Evolutionary conservation across 2,113 vertebrate species (phyloP).

Genomic region (Neoarius graeffei): DNA sequence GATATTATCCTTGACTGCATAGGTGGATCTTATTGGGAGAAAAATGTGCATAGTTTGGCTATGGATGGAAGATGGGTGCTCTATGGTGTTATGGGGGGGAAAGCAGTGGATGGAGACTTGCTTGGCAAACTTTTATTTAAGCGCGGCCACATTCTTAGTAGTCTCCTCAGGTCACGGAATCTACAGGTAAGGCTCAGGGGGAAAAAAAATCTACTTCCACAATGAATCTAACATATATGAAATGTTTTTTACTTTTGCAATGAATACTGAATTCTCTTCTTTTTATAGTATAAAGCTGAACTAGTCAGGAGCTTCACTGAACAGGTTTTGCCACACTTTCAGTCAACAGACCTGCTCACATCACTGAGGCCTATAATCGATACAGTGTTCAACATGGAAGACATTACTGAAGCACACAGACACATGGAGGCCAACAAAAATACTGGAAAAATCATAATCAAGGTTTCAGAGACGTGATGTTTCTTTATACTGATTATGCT

Average conservation of each 20-base stretch:
- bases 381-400: slow-evolving; percentile 69
- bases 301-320: slow-evolving; percentile 76
- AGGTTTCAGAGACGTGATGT: slow-evolving; percentile 52
- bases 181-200: slow-evolving; percentile 68
- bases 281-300: slow-evolving; percentile 77
- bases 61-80: slow-evolving; percentile 82
- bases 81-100: slow-evolving; percentile 79
- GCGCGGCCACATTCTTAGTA: slow-evolving; percentile 77
- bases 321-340: slow-evolving; percentile 72
- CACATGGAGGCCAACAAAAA: slow-evolving; percentile 81
- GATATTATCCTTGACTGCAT: slow-evolving; percentile 84
- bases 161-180: slow-evolving; percentile 75
- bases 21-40: slow-evolving; percentile 79
- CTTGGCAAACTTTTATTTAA: slow-evolving; percentile 79
- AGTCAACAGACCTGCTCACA: slow-evolving; percentile 50
- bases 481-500: background rate
- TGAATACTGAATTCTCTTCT: background rate
- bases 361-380: slow-evolving; percentile 73
- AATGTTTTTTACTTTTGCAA: background rate
- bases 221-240: background rate
- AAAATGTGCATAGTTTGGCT: slow-evolving; percentile 77
- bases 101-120: slow-evolving; percentile 74
- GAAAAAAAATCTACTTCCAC: background rate
- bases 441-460: slow-evolving; percentile 80
- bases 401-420: slow-evolving; percentile 74